Evolutionary conservation across 2,888 invertebrate species (phyloP), one percentile per base, ranked within the genome.

Genomic region (Drosophila koepferae): DNA sequence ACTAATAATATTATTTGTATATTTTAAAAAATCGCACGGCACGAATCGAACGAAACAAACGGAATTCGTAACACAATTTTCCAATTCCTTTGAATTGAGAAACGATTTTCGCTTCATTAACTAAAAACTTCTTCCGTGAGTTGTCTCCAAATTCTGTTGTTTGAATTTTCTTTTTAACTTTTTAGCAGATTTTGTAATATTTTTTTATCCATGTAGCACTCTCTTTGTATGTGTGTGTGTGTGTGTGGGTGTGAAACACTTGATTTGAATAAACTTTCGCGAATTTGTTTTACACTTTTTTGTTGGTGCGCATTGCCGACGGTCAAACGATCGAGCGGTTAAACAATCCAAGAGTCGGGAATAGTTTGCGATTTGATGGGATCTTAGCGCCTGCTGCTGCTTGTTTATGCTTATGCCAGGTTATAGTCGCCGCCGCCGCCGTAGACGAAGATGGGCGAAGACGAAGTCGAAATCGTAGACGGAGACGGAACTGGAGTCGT

Each of bases 1-100:
- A 86, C 78, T 88, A 72, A 76, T 81, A 88, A 86, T 83, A 86
- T 83, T 68, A 73, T 46, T 8, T 46, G 8, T 23, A 14, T 74
- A 53, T 61, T 72, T 61, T 74, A 31, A 34, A 46, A 61, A 53
- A 61, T 63, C 65, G 74, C 78, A 68, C 78, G 63, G 63, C 64
- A 66, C 78, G 74, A 65, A 34, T 60, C 48, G 54, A 38, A 63
- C 41, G 54, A 28, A 63, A 53, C 9, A 43, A 18, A 48, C 43
- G 16, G 49, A 66, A 51, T 28, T 51, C 51, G 72, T 31, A 55
- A 41, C 72, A 76, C 63, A 64, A 62, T 48, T 70, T n/a, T n/a
- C 41, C 61, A 60, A 77, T 66, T 67, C 56, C 18, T 48, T 66
- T n/a, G 63, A 74, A 73, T 73, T 73, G 74, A 46, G 28, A 43